Percentiles rank a stretch among this genome's conserved stretches.
Evolutionary conservation across 1,140 invertebrate genomes (phyloP).

Genomic region (Agrilus planipennis): DNA sequence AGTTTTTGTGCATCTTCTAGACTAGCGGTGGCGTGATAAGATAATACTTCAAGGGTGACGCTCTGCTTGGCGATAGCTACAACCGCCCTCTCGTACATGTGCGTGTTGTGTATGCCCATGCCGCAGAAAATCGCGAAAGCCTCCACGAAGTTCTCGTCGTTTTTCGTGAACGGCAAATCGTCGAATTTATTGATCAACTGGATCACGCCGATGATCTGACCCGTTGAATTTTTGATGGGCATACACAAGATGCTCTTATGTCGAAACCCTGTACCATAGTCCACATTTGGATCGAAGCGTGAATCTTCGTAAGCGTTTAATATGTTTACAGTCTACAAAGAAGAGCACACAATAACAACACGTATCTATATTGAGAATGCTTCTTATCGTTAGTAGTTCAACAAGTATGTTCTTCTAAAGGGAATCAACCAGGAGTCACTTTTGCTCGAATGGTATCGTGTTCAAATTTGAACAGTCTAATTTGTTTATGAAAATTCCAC

Average conservation of each 20-base stretch:
- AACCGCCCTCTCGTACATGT: constrained; percentile 91
- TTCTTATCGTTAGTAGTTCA: too few relatives aligned
- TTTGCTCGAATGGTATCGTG: too few relatives aligned
- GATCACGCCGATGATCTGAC: constrained; percentile 86
- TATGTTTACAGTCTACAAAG: constrained; percentile 69
- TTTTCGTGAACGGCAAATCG: constrained; percentile 75
- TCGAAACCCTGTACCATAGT: constrained; percentile 62
- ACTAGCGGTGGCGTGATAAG: constrained; percentile 89
- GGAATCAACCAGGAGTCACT: background rate
- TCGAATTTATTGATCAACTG: constrained; percentile 90
- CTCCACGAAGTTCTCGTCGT: constrained; percentile 88
- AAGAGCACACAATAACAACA: background rate
- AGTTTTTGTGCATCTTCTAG: constrained; percentile 74
- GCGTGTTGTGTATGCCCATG: constrained; percentile 94
- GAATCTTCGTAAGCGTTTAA: constrained; percentile 82
- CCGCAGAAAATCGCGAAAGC: constrained; percentile 97
- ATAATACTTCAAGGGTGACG: constrained; percentile 88
- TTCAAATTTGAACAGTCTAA: too few relatives aligned
- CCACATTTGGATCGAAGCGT: constrained; percentile 80
- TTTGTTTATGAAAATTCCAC: too few relatives aligned
- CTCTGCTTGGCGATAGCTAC: constrained; percentile 91
- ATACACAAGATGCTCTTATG: constrained; percentile 82
- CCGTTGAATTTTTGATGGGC: constrained; percentile 82
- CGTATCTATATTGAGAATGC: too few relatives aligned
- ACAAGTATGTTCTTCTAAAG: too few relatives aligned